phyloP scores from a whole-genome alignment of 2,113 vertebrate genomes.

The Pelobates fuscus region DNA sequence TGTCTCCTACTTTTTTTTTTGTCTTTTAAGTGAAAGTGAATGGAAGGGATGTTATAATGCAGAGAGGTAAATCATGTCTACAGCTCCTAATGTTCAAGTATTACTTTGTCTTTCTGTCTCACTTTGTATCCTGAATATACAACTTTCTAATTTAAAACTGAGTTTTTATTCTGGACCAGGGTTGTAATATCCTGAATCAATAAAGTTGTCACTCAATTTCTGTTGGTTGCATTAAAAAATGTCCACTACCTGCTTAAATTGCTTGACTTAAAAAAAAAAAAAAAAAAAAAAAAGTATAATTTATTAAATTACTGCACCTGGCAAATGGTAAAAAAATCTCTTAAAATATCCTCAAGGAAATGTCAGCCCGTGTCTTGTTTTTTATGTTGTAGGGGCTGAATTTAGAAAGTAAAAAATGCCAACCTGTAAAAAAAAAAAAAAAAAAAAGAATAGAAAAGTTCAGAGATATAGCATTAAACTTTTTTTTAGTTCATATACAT shows the following conservation, averaged over 20 bases:
- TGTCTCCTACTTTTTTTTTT: conserved; percentile 42
- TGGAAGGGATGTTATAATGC: conserved; percentile 55
- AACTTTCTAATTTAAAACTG: conserved; percentile 32
- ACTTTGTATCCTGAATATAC: conserved; percentile 27
- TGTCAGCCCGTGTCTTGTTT: too few species aligned
- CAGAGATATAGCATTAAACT: too few species aligned
- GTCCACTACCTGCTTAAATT: conserved; percentile 8
- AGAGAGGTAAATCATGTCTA: conserved; percentile 52
- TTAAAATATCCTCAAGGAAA: too few species aligned
- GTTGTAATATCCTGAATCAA: conserved; percentile 41
- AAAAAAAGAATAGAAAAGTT: too few species aligned
- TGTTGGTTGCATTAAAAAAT: conserved; percentile 25
- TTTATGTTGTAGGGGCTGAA: too few species aligned
- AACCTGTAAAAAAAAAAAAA: too few species aligned
- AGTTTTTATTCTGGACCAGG: conserved; percentile 32
- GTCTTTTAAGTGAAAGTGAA: conserved; percentile 47
- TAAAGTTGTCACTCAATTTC: conserved; percentile 43
- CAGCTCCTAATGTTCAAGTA: conserved; percentile 26
- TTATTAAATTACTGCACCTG: background rate
- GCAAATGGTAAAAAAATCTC: background rate
- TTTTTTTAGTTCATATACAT: too few species aligned
- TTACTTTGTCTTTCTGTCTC: conserved; percentile 31
- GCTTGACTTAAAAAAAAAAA: conserved; percentile 15
- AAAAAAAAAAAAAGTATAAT: background rate
- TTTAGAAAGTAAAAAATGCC: too few species aligned